Percentiles rank a stretch among this genome's conserved stretches.
Evolutionary conservation across 2,888 invertebrate species (phyloP).

Genomic region (Therioaphis trifolii): DNA sequence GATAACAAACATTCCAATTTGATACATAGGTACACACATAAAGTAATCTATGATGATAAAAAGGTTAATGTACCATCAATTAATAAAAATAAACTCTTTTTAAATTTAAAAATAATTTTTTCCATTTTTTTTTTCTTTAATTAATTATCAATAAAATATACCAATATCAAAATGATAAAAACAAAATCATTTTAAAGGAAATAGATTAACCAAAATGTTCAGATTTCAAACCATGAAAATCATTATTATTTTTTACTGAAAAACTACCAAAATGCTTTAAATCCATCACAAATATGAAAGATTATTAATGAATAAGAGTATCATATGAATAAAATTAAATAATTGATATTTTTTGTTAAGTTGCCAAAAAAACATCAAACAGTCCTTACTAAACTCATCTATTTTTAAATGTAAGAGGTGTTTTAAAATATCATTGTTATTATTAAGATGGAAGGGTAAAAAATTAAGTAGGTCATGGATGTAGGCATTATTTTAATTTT

Average conservation of each 20-base stretch:
- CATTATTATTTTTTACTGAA: background rate
- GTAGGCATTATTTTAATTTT: conserved; percentile 1
- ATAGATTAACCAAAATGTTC: background rate
- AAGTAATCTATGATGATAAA: too few relatives aligned
- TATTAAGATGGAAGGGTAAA: background rate
- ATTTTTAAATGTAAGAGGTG: conserved; percentile 31
- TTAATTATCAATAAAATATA: background rate
- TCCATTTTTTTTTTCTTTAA: too few relatives aligned
- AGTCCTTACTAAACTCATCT: background rate
- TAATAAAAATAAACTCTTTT: too few relatives aligned
- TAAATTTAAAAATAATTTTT: too few relatives aligned
- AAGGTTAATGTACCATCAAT: too few relatives aligned
- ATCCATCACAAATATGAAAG: background rate
- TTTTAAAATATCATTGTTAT: conserved; percentile 45
- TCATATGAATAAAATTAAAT: background rate
- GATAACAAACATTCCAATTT: too few relatives aligned
- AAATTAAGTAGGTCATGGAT: conserved; percentile 33
- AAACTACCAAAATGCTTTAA: too few relatives aligned
- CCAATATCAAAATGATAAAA: too few relatives aligned
- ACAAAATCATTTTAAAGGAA: background rate
- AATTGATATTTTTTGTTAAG: conserved; percentile 29
- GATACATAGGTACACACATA: too few relatives aligned
- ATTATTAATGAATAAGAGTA: background rate
- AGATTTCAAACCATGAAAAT: background rate
- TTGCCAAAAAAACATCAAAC: conserved; percentile 46